Conservation (phyloP, 2,888 invertebrate genomes). For the Philhelius pedissequus region DNA sequence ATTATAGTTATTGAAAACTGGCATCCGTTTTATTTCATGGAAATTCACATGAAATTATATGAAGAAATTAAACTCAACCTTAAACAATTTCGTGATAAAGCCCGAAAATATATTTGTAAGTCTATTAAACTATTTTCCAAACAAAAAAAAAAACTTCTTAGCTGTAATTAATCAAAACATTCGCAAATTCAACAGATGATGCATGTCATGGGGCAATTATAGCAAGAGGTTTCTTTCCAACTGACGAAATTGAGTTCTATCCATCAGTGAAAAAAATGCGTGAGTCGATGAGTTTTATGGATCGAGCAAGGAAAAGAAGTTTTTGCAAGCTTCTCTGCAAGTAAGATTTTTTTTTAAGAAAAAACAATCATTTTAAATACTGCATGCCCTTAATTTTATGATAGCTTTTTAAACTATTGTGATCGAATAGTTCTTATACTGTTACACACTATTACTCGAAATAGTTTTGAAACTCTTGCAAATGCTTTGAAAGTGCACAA, state of each 20-base stretch:
- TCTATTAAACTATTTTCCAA: conserved; percentile 68
- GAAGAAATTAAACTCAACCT: conserved; percentile 77
- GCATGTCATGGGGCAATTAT: conserved; percentile 88
- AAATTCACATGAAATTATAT: conserved; percentile 81
- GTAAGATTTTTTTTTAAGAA: conserved; percentile 79
- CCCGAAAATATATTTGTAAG: conserved; percentile 82
- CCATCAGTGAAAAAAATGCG: conserved; percentile 82
- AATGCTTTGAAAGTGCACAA: conserved; percentile 81
- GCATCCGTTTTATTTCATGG: conserved; percentile 85
- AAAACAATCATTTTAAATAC: not conserved
- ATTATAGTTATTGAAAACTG: conserved; percentile 79
- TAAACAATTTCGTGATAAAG: conserved; percentile 79
- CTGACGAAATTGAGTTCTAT: conserved; percentile 81
- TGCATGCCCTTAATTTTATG: conserved; percentile 51
- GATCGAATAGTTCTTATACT: conserved; percentile 87
- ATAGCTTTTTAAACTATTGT: conserved; percentile 85
- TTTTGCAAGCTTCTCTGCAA: conserved; percentile 89
- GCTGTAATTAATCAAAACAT: conserved; percentile 53
- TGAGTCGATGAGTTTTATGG: conserved; percentile 90
- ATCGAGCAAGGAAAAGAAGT: conserved; percentile 90
- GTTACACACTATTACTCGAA: conserved; percentile 83
- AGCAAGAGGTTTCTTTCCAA: conserved; percentile 87
- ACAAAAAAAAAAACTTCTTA: not conserved
- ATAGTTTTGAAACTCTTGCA: conserved; percentile 83
- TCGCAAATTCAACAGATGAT: conserved; percentile 75